These are phyloP conservation scores for Lycocerus yunnanus DNA, from an alignment of 2,888 invertebrate species.

Conservation along the genomic window DNA sequence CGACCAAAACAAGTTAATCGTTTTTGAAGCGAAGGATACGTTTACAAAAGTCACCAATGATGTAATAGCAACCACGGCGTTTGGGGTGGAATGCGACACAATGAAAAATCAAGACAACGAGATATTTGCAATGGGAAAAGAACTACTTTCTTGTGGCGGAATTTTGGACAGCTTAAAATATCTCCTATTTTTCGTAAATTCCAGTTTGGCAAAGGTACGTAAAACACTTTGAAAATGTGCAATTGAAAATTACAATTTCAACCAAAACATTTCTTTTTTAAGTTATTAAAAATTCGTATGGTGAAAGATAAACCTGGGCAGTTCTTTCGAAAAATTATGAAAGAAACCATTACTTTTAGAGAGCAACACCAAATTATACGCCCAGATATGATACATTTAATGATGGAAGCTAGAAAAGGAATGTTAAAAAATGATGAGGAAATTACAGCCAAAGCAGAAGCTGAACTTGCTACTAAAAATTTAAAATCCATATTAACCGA, in stretches of 20 bases:
- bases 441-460: neutral
- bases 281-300: neutral
- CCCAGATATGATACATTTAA: neutral
- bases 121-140: neutral
- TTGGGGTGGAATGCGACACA: constrained; percentile 58
- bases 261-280: neutral
- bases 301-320: neutral
- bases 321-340: neutral
- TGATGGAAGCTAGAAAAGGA: neutral
- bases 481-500: neutral
- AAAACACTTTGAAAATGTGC: neutral
- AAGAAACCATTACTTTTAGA: too few species aligned
- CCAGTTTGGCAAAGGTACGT: neutral
- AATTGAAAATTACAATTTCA: too few species aligned
- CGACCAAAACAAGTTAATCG: neutral
- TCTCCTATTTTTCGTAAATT: neutral
- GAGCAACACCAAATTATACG: neutral
- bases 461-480: neutral
- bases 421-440: neutral
- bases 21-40: constrained; percentile 5
- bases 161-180: neutral
- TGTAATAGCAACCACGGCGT: constrained; percentile 56
- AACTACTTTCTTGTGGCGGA: neutral
- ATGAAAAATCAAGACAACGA: constrained; percentile 55
- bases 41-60: constrained; percentile 52